Percentiles rank a stretch among this genome's conserved stretches.
These are phyloP conservation scores for Rhynchotus rufescens DNA, from an alignment of 2,797 vertebrate genomes.

Conservation along the genomic window DNA sequence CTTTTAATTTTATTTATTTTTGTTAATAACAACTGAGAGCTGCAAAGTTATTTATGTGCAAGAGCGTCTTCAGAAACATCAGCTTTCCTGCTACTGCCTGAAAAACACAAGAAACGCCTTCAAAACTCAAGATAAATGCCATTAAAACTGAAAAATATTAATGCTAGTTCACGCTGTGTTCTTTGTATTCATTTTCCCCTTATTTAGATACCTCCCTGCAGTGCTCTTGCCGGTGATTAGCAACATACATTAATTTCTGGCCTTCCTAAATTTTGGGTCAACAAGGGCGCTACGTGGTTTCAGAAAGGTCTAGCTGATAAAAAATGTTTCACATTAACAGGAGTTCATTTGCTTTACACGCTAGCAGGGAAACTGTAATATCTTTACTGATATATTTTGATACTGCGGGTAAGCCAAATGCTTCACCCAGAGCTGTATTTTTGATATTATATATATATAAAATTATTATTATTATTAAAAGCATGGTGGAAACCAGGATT, in stretches of 20 bases:
- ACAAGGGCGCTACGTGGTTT: not conserved
- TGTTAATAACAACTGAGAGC: not conserved
- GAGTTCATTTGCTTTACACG: not conserved
- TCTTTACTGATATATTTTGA: not conserved
- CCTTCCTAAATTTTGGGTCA: not conserved
- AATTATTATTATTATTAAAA: not conserved
- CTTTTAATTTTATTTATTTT: not conserved
- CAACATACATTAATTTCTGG: not conserved
- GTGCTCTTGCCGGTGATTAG: not conserved
- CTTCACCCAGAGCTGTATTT: not conserved
- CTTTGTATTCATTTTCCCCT: not conserved
- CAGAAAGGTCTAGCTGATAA: not conserved
- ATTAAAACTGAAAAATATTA: not conserved
- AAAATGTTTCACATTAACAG: not conserved
- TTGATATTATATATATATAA: not conserved
- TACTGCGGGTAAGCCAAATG: not conserved
- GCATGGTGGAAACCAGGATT: not conserved
- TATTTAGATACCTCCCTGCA: not conserved
- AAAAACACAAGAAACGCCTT: not conserved
- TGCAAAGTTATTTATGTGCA: slow-evolving; percentile 25
- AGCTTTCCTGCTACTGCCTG: not conserved
- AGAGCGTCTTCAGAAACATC: not conserved
- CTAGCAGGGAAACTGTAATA: not conserved
- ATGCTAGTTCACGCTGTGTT: accelerated
- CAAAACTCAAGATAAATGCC: not conserved